Evolutionary conservation across 2,797 vertebrate genomes (phyloP), one percentile per base, ranked within the genome.

Genomic region (Jordanella pulchra): DNA sequence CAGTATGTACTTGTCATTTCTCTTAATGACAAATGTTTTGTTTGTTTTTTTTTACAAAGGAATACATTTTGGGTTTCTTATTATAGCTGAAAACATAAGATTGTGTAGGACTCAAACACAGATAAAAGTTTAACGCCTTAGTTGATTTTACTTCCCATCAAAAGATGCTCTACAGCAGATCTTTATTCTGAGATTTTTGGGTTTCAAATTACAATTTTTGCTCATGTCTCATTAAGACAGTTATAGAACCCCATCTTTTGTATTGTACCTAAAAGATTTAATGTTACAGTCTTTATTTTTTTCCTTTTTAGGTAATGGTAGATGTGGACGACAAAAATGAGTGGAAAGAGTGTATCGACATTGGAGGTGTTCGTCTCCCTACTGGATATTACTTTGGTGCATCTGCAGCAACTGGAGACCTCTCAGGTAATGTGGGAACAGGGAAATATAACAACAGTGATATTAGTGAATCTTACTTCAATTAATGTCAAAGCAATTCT

Each of bases 321-420:
- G 97, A 99, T 0, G 90, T 98, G 61, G 98, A 99, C 7, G 97
- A 97, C 87, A 95, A 94, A 91, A 98, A 99, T 0, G 97, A 99
- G 50, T 99, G 98, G 98, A 99, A 96, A 91, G 97, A 97, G 81
- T 99, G 98, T 90, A 96, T 99, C 0, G 98, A 99, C 84, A 95
- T 99, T 4, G 95, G 95, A 0, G 98, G 97, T 0, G 98, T 99
- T 71, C 96, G 96, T 48, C 93, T 99, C 55, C 98, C 98, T 21
- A 99, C 97, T 0, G 97, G 98, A 10, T 99, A 99, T 89, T 99
- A 93, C 92, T 99, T 99, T 6, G 98, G 98, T 15, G 95, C 97
- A 65, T 98, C 97, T 0, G 96, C 98, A 0, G 97, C 96, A 71
- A 99, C 98, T 0, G 98, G 98, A n/a, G 98, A 99, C 84, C 92